These are phyloP conservation scores for Anoplius nigerrimus DNA, from an alignment of 2,888 invertebrate species.

Conservation along the genomic window DNA sequence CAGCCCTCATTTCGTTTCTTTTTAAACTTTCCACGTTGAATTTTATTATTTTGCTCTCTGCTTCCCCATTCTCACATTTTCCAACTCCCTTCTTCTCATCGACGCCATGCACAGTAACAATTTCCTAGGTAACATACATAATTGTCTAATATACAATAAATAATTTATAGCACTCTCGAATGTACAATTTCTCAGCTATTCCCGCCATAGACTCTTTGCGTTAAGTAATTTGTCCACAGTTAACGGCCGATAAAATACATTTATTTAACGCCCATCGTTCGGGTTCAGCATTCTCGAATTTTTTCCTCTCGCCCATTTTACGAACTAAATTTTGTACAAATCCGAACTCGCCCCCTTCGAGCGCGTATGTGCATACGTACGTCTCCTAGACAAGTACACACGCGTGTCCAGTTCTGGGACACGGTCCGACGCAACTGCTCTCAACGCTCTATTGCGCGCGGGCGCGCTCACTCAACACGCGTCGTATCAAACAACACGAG, in stretches of 20 bases:
- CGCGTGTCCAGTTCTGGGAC: too few relatives aligned
- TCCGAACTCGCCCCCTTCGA: slow-evolving; percentile 52
- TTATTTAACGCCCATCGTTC: slow-evolving; percentile 10
- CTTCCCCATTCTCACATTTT: not conserved
- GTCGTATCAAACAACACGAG: slow-evolving; percentile 33
- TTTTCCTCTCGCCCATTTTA: slow-evolving; percentile 35
- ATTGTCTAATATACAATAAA: slow-evolving; percentile 71
- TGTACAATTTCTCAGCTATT: slow-evolving; percentile 65
- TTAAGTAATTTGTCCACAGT: slow-evolving; percentile 68
- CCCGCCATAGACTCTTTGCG: slow-evolving; percentile 36
- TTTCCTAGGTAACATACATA: slow-evolving; percentile 59
- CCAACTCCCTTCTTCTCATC: slow-evolving; percentile 31
- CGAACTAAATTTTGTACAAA: slow-evolving; percentile 67
- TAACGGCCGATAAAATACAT: slow-evolving; percentile 12
- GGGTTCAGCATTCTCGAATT: slow-evolving; percentile 21
- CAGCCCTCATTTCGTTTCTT: slow-evolving; percentile 72
- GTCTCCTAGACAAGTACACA: too few relatives aligned
- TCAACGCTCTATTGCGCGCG: too few relatives aligned
- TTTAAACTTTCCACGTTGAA: slow-evolving; percentile 44
- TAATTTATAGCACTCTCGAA: slow-evolving; percentile 68
- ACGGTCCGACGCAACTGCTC: too few relatives aligned
- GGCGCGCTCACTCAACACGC: too few relatives aligned
- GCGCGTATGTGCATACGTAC: slow-evolving; percentile 22
- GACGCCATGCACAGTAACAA: slow-evolving; percentile 50
- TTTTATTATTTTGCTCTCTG: slow-evolving; percentile 13